phyloP scores from a whole-genome alignment of 30 jellyfish, hydroid and myxozoan species.

The Pseudorhiza aurosa region DNA sequence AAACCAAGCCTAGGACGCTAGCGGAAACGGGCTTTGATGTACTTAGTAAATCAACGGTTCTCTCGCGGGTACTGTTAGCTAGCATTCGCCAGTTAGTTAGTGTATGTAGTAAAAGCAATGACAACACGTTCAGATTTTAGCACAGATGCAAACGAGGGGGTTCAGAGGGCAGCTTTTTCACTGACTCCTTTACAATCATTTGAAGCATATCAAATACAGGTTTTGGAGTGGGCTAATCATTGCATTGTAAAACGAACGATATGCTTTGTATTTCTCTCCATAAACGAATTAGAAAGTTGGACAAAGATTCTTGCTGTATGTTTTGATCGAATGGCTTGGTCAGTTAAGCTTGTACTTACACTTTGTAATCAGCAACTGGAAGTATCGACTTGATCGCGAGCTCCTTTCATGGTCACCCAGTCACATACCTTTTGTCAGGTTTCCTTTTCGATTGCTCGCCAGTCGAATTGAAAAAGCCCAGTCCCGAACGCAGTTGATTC shows the following conservation, averaged over 20 bases:
- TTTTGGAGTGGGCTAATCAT: conserved; percentile 18
- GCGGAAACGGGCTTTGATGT: conserved; percentile 19
- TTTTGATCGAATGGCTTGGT: background rate
- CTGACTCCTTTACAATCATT: conserved; percentile 13
- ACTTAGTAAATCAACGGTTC: no score
- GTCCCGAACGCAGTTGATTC: no score
- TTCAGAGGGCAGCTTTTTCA: background rate
- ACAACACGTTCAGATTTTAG: no score
- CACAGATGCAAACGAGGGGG: no score
- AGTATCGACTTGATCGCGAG: background rate
- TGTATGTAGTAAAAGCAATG: no score
- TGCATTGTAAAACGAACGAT: background rate
- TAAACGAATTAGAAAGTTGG: background rate
- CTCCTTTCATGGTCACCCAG: conserved; percentile 4
- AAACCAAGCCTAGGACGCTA: background rate
- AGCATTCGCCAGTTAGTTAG: no score
- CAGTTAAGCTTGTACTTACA: conserved; percentile 21
- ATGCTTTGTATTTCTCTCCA: background rate
- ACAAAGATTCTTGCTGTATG: background rate
- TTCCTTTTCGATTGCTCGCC: no score
- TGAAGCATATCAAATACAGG: conserved; percentile 35
- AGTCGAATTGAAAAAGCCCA: no score
- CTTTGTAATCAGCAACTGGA: background rate
- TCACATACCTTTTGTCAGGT: background rate
- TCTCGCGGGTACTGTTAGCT: no score